These are phyloP conservation scores for Camponotus vicinus DNA, from an alignment of 1,140 invertebrate genomes.

Conservation along the genomic window DNA sequence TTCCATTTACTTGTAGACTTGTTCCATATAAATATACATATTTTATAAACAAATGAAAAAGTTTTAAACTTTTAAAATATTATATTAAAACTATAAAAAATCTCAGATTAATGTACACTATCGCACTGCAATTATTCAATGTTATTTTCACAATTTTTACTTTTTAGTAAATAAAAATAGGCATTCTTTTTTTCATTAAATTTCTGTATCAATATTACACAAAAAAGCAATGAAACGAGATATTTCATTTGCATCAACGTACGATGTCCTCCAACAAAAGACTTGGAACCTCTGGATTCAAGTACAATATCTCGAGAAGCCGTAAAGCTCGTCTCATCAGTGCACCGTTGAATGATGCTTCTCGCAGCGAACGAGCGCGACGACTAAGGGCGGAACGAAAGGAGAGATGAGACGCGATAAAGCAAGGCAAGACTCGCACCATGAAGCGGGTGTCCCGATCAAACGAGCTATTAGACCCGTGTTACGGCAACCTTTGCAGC, in stretches of 20 bases:
- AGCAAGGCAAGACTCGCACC: conserved; percentile 66
- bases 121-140: not conserved
- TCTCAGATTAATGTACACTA: not conserved
- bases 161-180: not conserved
- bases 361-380: conserved; percentile 49
- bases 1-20: not conserved
- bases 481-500: conserved; percentile 73
- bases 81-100: not conserved
- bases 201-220: not conserved
- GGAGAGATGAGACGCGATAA: conserved; percentile 63
- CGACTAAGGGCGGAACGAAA: conserved; percentile 14
- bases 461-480: conserved; percentile 80
- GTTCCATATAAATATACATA: not conserved
- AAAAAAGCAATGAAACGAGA: not conserved
- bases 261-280: conserved; percentile 14
- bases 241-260: conserved; percentile 49
- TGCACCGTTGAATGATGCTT: conserved; percentile 52
- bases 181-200: not conserved
- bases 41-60: not conserved
- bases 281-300: conserved; percentile 38
- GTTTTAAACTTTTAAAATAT: not conserved
- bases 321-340: conserved; percentile 60
- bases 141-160: not conserved
- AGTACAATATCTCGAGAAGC: conserved; percentile 53
- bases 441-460: conserved; percentile 74